A percentile compares a stretch with the other conserved stretches of the same genome.
Evolutionary conservation across 2,113 vertebrate genomes (phyloP).

Genomic region (Gnathonemus echidnorhynchus): DNA sequence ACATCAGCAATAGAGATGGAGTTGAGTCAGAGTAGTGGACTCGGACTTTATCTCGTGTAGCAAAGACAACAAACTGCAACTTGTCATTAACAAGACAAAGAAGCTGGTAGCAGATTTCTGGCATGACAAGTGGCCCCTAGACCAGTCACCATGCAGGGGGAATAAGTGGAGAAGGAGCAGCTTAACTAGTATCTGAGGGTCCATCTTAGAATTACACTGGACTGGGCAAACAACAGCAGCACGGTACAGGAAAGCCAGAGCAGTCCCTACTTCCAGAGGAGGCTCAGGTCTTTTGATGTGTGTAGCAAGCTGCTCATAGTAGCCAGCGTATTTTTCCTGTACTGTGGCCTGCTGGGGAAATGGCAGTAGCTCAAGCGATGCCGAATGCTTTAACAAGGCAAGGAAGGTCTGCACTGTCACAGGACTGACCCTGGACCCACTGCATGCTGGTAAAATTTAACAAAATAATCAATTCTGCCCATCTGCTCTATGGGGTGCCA

Average conservation of each 20-base stretch:
- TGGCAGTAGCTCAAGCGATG: neutral
- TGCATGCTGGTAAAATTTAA: neutral
- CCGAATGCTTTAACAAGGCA: neutral
- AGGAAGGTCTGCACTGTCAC: neutral
- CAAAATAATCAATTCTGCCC: neutral
- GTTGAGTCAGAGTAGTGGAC: neutral
- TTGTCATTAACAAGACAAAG: neutral
- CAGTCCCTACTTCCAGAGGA: neutral
- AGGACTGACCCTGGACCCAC: neutral
- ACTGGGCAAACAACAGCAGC: neutral
- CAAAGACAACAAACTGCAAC: neutral
- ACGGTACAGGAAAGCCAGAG: neutral
- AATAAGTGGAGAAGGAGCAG: neutral
- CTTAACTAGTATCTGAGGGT: neutral
- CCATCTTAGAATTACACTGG: neutral
- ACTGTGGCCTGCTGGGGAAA: neutral
- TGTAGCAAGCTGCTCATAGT: neutral
- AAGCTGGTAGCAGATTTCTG: neutral
- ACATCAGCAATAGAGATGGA: neutral
- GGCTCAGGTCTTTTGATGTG: neutral
- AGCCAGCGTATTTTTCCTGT: neutral
- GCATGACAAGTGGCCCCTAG: neutral
- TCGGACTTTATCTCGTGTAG: neutral
- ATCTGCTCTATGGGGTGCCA: neutral
- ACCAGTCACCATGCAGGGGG: neutral